Evolutionary conservation across 2,113 vertebrate species (phyloP).

Genomic region (Mastomys natalensis): DNA sequence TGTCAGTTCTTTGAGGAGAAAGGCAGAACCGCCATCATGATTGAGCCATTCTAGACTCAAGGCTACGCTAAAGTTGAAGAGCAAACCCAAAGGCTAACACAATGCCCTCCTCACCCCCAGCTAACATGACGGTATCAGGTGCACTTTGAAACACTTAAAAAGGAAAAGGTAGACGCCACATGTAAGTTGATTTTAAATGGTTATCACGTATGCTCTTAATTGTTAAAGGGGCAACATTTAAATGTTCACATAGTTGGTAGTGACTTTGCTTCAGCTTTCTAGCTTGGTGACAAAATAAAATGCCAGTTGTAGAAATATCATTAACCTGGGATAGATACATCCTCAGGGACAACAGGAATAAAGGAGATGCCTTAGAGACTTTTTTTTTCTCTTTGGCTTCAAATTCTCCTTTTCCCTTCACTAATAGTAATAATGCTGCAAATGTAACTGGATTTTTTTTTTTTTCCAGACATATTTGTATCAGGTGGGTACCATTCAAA

Average conservation of each 20-base stretch:
- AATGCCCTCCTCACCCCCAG: background rate
- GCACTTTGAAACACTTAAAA: background rate
- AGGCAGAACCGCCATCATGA: background rate
- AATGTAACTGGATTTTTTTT: background rate
- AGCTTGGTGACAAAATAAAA: background rate
- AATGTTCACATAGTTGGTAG: background rate
- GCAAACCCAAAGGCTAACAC: background rate
- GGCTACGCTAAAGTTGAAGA: background rate
- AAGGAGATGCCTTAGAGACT: background rate
- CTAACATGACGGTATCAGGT: background rate
- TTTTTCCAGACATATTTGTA: background rate
- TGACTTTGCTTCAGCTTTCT: slow-evolving; percentile 39
- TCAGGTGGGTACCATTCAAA: background rate
- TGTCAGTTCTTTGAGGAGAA: background rate
- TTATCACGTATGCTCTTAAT: background rate
- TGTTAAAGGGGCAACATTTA: background rate
- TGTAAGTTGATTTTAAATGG: background rate
- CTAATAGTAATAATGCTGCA: background rate
- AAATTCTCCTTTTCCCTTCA: slow-evolving; percentile 19
- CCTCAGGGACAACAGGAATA: background rate
- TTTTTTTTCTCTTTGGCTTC: background rate
- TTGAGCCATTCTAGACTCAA: background rate
- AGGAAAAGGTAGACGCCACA: background rate
- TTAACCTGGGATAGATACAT: background rate
- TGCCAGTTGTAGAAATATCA: background rate